Evolutionary conservation across 2,113 vertebrate species (phyloP), one percentile per base, ranked within the genome.

Genomic region (Notothenia coriiceps): DNA sequence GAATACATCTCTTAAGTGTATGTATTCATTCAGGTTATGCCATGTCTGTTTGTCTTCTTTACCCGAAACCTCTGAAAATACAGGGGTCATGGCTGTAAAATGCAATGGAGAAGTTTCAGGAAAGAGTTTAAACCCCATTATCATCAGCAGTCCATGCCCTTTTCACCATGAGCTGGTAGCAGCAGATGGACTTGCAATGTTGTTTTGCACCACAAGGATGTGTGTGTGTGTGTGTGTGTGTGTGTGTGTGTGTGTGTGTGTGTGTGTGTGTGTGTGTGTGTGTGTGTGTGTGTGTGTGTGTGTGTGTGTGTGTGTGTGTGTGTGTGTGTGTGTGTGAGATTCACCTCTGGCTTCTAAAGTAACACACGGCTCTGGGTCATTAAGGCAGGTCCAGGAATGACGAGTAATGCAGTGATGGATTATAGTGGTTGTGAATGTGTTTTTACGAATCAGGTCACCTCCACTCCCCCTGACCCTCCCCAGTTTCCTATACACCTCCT

Each of bases 381-480:
- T 74, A 75, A 51, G 33, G 76, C 74, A 63, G 69, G 74, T 80
- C 79, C 78, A 80, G 79, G 35, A 72, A 67, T 86, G 86, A 73
- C 49, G 51, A 80, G 77, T 69, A 70, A 72, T 57, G 70, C 29
- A 7, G 75, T 89, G 85, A 90, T 88, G 62, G 80, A 89, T 90
- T 84, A 81, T 54, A 69, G 71, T 57, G 51, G 67, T 17, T 50
- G 49, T 17, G 14, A 15, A 15, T 17, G 22, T 69, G 67, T 66
- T 29, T 78, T 55, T 71, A 49, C 80, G 88, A 91, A 91, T 85
- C 80, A 89, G 87, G 92, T 89, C 88, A 91, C 89, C 79, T 80
- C 81, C 20, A 66, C 86, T 88, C 84, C 85, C 85, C 77, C 69
- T 91, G 89, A 91, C 92, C 87, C 89, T 84, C 83, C 82, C 70